phyloP scores from a whole-genome alignment of 2,113 vertebrate genomes.

The Tetraodon nigroviridis region DNA sequence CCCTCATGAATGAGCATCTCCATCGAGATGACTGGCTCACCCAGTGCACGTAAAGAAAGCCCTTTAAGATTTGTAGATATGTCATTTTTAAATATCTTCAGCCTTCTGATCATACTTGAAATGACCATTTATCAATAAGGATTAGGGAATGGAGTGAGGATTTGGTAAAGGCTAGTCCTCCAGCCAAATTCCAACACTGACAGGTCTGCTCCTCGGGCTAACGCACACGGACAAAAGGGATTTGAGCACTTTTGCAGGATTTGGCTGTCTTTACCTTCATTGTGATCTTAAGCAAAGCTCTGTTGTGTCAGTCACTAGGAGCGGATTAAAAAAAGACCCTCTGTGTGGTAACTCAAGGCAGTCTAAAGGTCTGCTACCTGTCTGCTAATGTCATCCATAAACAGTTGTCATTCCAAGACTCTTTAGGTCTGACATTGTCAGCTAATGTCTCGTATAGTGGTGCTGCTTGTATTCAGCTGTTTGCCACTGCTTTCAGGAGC shows the following conservation, averaged over 20 bases:
- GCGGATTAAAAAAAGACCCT: slow-evolving; percentile 37
- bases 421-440: not conserved
- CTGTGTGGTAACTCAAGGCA: not conserved
- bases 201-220: slow-evolving; percentile 24
- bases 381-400: not conserved
- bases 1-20: not conserved
- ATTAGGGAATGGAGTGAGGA: slow-evolving; percentile 35
- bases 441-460: not conserved
- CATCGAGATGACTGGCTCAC: too few relatives aligned
- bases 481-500: too few relatives aligned
- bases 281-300: slow-evolving; percentile 27
- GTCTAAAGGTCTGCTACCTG: not conserved
- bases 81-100: not conserved
- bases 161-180: slow-evolving; percentile 24
- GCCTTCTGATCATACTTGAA: slow-evolving; percentile 18
- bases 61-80: slow-evolving; percentile 6
- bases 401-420: not conserved
- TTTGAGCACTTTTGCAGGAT: slow-evolving; percentile 42
- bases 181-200: slow-evolving; percentile 29
- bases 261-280: slow-evolving; percentile 34
- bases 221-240: slow-evolving; percentile 30
- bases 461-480: too few relatives aligned
- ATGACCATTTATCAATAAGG: slow-evolving; percentile 50
- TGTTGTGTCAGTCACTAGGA: slow-evolving; percentile 27
- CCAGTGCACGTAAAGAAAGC: not conserved